Evolutionary conservation across 2,797 vertebrate species (phyloP), one percentile per base, ranked within the genome.

Genomic region (Leptodactylus fallax): DNA sequence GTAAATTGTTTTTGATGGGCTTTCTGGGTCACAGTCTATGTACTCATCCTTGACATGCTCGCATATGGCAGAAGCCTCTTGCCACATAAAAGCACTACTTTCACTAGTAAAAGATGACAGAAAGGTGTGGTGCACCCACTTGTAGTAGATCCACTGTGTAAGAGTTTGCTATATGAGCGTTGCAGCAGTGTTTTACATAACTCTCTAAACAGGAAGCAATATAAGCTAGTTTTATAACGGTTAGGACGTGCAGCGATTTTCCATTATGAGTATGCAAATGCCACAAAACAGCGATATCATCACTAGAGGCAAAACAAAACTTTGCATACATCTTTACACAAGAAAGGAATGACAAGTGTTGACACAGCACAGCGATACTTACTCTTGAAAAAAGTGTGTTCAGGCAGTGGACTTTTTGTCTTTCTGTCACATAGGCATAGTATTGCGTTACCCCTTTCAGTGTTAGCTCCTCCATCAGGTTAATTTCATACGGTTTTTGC

Each of bases 381-480:
- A 99, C 98, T 96, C 98, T 97, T 91, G 98, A 99, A 93, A 99
- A 99, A 76, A 99, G 96, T 0, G 98, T 99, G 92, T 99, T 99
- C 93, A 99, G 98, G 95, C 98, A 99, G 94, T 99, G 98, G 72
- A 99, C 98, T 93, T 99, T 99, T 94, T 99, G 98, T 95, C 98
- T 96, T 93, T 99, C 98, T 14, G 98, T 99, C 91, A 99, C 98
- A 65, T 99, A 99, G 89, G 98, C 98, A 12, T 99, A 99, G 96
- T 99, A 99, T 95, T 99, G 98, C 92, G 98, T 99, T 93, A 99
- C 98, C 90, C 98, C 98, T 95, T 99, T 99, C 95, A 99, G 94
- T 12, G 98, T 99, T 89, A 99, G 96, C 93, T 99, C 98, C 94
- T 99, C 98, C 98, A 99, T 99, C 90, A 99, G 95, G 94, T 99